phyloP scores from a whole-genome alignment of 2,888 invertebrate species.

The Nomada goodeniana region DNA sequence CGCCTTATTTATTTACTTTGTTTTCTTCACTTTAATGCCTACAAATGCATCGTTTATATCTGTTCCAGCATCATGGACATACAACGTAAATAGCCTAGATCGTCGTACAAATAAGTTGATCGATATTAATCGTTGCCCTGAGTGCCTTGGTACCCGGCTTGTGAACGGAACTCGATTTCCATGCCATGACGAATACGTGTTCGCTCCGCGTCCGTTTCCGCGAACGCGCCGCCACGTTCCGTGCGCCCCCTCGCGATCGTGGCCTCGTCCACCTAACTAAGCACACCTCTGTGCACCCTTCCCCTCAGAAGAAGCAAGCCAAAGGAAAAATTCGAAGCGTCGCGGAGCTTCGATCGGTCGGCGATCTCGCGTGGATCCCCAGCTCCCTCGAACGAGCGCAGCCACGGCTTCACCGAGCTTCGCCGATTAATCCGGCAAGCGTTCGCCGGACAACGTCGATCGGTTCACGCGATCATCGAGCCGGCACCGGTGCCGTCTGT shows the following conservation, averaged over 20 bases:
- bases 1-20: constrained; percentile 52
- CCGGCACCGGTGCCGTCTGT: neutral
- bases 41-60: constrained; percentile 60
- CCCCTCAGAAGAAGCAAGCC: constrained; percentile 52
- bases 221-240: neutral
- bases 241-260: neutral
- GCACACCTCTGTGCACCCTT: neutral
- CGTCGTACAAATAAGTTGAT: constrained; percentile 78
- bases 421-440: neutral
- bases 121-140: constrained; percentile 79
- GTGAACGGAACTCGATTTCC: constrained; percentile 70
- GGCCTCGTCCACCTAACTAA: neutral
- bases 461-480: neutral
- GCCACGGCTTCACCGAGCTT: neutral
- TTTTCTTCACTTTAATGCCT: constrained; percentile 51
- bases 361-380: constrained; percentile 28
- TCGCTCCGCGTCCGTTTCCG: constrained; percentile 16
- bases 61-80: constrained; percentile 70
- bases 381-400: constrained; percentile 1
- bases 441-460: neutral
- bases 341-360: constrained; percentile 45
- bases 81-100: constrained; percentile 77
- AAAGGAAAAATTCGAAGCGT: constrained; percentile 58
- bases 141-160: constrained; percentile 80
- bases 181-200: constrained; percentile 40